Base-by-base conservation (phyloP, 92 coral and sea anemone species). In the Heteractis magnifica region DNA sequence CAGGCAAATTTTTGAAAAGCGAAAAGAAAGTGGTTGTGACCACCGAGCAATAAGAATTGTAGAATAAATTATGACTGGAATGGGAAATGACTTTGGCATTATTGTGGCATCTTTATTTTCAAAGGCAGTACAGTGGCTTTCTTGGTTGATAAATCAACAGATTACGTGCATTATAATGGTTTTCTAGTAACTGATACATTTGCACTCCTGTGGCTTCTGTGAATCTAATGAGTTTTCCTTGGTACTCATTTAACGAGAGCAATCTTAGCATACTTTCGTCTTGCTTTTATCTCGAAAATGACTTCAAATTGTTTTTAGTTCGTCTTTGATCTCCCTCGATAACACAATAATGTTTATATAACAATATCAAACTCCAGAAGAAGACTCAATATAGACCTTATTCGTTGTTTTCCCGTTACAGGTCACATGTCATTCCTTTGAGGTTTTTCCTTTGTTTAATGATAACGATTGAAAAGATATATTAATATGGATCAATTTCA, bases 141-240 rank as follows among this genome's bases (percentile, higher is more conserved):
- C 18, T 65, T 65, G 44, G 20, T 68, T 23, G 73, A 68, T 68
- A 11, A 11, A 68, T 68, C 13, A 68, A 68, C 49, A 68, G 73
- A 68, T 68, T 68, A 68, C 14, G 44, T 68, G 50, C 73, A 23
- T 26, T 26, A 0, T 4, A 23, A 23, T 68, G 73, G 73, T 68
- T 68, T 68, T 23, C 49, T 11, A 10, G 73, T 68, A 6, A 68
- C 10, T 11, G 49, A 68, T 23, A 68, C 73, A 26, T 26, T 62
- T 18, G 49, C 73, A 68, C 49, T 68, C 3, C 6, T 5, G 23
- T 68, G 73, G 73, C 49, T 68, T 68, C 73, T 48, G 49, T 26
- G 73, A 13, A 68, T 41, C 10, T 68, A 68, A 68, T 68, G 21
- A 48, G 44, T 68, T 68, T 68, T 68, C 73, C 73, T 68, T 68